These are phyloP conservation scores for Sebastes oblongus DNA, from an alignment of 2,797 vertebrate genomes.

Conservation along the genomic window DNA sequence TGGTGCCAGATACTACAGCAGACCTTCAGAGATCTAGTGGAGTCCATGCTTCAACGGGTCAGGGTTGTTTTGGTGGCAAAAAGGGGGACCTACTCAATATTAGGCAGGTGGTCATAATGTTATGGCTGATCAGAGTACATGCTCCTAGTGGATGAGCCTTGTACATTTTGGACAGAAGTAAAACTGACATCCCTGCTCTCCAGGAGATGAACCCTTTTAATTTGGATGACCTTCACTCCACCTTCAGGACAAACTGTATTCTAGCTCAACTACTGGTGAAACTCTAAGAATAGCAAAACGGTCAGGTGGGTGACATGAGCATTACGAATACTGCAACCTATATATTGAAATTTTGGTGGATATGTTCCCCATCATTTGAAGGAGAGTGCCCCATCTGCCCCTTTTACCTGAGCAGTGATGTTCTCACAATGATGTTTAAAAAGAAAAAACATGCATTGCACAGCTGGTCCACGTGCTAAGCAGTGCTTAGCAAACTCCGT, in stretches of 20 bases:
- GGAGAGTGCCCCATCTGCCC: slow-evolving; percentile 5
- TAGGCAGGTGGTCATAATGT: too few relatives aligned
- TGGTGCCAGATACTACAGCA: too few relatives aligned
- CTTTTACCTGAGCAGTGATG: slow-evolving; percentile 17
- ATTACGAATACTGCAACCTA: neutral
- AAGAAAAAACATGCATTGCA: slow-evolving; percentile 11
- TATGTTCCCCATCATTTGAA: neutral
- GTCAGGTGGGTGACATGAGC: neutral
- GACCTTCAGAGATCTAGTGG: too few relatives aligned
- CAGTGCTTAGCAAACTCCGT: slow-evolving; percentile 54
- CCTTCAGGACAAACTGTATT: neutral
- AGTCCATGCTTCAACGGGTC: too few relatives aligned
- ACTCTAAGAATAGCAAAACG: neutral
- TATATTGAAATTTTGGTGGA: neutral
- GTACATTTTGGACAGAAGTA: too few relatives aligned
- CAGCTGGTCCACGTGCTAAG: slow-evolving; percentile 54
- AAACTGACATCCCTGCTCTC: neutral
- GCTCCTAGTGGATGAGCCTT: too few relatives aligned
- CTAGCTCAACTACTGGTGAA: neutral
- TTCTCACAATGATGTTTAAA: slow-evolving; percentile 29
- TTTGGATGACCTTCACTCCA: neutral
- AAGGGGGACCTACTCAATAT: too few relatives aligned
- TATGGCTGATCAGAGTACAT: too few relatives aligned
- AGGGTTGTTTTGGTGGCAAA: too few relatives aligned
- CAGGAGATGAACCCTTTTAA: neutral